Evolutionary conservation across 2,113 vertebrate genomes (phyloP), one percentile per base, ranked within the genome.

Genomic region (Siniperca chuatsi): DNA sequence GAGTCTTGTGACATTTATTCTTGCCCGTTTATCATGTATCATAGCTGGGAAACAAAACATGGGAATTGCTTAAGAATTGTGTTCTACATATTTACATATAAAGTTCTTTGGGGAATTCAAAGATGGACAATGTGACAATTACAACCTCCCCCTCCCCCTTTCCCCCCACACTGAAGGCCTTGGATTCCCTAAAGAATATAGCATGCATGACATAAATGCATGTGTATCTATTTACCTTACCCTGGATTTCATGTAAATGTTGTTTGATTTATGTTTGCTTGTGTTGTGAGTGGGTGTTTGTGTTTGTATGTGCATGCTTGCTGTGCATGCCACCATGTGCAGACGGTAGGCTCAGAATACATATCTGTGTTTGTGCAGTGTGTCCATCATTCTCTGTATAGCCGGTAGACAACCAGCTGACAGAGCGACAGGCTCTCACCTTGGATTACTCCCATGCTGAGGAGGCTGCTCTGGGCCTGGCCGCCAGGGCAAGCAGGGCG

Each of bases 351-450:
- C 80, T 89, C 46, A 11, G 44, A 65, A 84, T 77, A 57, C 61
- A 81, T 75, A 87, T 82, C n/a, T 69, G 70, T 48, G 33, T 42
- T 69, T 79, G 69, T 40, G 58, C 15, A 2, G 9, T 4, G 23
- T 77, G 87, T 91, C 84, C 85, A 86, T 94, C 87, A 89, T 85
- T 40, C 44, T 76, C 25, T 68, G 79, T 78, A 37, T 37, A 72
- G 72, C 61, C 15, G 15, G 46, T 23, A 87, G 87, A 92, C 84
- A 90, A 91, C 88, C 94, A 89, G 91, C 91, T 89, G 86, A 91
- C 86, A 90, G 93, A 92, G 84, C 90, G 88, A 90, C 87, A 87
- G 90, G 87, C 92, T 79, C 92, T 95, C 94, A 94, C 83, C 92
- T 92, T 88, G 89, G 87, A 94, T 95, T 92, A 89, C 82, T 90